Conservation (phyloP, 2,113 vertebrate species). For the Australoheros scitulus region DNA sequence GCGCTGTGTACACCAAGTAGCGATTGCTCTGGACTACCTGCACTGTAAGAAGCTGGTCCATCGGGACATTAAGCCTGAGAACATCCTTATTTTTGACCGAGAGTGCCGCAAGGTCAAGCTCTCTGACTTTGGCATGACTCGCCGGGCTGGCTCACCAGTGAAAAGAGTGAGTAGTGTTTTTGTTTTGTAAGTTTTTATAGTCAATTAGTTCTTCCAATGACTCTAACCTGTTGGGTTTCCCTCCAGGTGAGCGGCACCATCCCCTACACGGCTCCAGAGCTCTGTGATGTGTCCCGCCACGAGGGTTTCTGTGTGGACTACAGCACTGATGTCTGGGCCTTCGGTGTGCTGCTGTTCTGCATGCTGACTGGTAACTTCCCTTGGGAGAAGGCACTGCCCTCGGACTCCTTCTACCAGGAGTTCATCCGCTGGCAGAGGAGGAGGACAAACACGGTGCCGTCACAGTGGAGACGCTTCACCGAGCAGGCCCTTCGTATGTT, state of each 20-base stretch:
- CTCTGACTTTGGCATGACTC: slow-evolving; percentile 87
- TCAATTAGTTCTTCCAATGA: accelerated
- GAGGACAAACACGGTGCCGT: slow-evolving; percentile 77
- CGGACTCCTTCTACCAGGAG: slow-evolving; percentile 86
- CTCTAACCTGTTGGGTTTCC: not conserved
- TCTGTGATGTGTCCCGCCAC: slow-evolving; percentile 82
- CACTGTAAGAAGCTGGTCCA: slow-evolving; percentile 86
- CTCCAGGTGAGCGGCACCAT: slow-evolving; percentile 84
- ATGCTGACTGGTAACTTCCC: slow-evolving; percentile 89
- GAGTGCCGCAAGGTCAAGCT: slow-evolving; percentile 87
- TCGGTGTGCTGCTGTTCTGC: slow-evolving; percentile 87
- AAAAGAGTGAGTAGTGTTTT: slow-evolving; percentile 77
- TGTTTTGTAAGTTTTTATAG: not conserved
- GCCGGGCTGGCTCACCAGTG: slow-evolving; percentile 83
- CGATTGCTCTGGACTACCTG: slow-evolving; percentile 84
- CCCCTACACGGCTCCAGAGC: slow-evolving; percentile 86
- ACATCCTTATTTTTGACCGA: slow-evolving; percentile 86
- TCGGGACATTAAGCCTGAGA: slow-evolving; percentile 87
- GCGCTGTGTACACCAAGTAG: slow-evolving; percentile 86
- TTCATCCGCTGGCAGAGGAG: slow-evolving; percentile 86
- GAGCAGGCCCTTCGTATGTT: slow-evolving; percentile 86
- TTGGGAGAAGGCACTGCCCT: slow-evolving; percentile 86
- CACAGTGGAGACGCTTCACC: slow-evolving; percentile 86
- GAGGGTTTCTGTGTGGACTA: slow-evolving; percentile 85
- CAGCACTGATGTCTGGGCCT: slow-evolving; percentile 87